A percentile compares a stretch with the other conserved stretches of the same genome.
Evolutionary conservation across 2,113 vertebrate genomes (phyloP).

Genomic region (Salvelinus namaycush): DNA sequence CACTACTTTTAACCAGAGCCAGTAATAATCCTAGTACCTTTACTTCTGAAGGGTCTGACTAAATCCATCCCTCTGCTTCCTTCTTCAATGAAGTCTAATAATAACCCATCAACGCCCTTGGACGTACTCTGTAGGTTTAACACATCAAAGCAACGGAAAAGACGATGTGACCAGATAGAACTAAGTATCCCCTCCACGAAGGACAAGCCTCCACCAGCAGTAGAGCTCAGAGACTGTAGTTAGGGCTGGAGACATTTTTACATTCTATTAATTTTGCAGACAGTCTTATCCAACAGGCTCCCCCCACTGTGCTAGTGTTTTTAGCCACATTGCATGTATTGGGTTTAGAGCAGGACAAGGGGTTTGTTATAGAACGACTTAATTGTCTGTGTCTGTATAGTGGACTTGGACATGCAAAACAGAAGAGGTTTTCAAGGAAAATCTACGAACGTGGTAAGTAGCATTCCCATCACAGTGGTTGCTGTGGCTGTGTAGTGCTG

Average conservation of each 20-base stretch:
- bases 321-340: conserved; percentile 57
- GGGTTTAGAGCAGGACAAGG: conserved; percentile 55
- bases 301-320: conserved; percentile 33
- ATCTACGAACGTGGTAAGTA: conserved; percentile 27
- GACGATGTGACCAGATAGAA: conserved; percentile 57
- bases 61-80: conserved; percentile 2
- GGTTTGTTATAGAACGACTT: conserved; percentile 32
- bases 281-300: conserved; percentile 11
- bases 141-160: conserved; percentile 67
- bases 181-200: conserved; percentile 47
- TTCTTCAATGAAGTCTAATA: conserved; percentile 35
- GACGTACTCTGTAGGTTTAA: conserved; percentile 55
- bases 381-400: conserved; percentile 57
- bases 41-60: conserved; percentile 23
- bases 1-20: neutral
- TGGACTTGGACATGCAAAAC: conserved; percentile 53
- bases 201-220: conserved; percentile 27
- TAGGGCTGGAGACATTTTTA: too few species aligned
- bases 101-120: conserved; percentile 61
- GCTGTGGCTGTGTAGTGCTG: conserved; percentile 24
- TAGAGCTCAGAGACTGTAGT: conserved; percentile 3
- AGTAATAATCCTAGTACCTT: conserved; percentile 11
- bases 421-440: conserved; percentile 24
- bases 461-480: conserved; percentile 1
- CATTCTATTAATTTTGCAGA: neutral